Base-by-base conservation (phyloP, 2,113 vertebrate genomes). In the Lethenteron reissneri region DNA sequence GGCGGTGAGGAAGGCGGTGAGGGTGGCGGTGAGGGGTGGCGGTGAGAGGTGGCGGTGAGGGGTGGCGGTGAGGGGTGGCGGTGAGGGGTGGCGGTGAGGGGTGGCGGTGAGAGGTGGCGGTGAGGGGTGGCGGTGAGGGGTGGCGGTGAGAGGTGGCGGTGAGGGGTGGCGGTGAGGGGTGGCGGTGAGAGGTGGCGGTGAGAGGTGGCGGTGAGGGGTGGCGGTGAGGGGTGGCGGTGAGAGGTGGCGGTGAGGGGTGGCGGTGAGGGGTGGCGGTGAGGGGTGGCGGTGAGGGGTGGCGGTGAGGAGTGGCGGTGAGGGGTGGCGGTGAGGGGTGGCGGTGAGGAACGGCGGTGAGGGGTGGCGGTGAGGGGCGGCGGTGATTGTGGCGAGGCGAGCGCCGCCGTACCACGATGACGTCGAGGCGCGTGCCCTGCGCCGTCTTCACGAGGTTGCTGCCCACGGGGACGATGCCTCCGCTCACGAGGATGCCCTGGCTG, bases 391-490 rank as follows among this genome's bases (percentile, higher is more conserved):
- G 60, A 64, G 14, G 60, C 1, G 17, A 64, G 60, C 1, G 64
- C n/a, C n/a, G n/a, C 9, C 10, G n/a, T 68, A 68, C 64, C 64
- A 68, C 64, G n/a, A 17, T 68, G n/a, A 68, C 64, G n/a, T 68
- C 64, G n/a, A 68, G 64, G n/a, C n/a, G 64, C 25, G 64, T 68
- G n/a, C 64, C 64, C 64, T 68, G n/a, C 25, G 64, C 25, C 25
- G 64, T 17, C 25, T n/a, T 68, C 64, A 68, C 64, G 25, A 68
- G 64, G 64, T 68, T 68, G 9, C n/a, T 68, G 10, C 64, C 64
- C 64, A 68, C 64, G 25, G 64, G 64, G n/a, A 68, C 64, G n/a
- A 68, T 68, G n/a, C 64, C 64, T 10, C 64, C 64, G 25, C 64
- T n/a, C 64, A 68, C 64, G 25, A 68, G 64, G 25, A 11, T 25